Conservation (phyloP, 2,797 vertebrate genomes). For the Lutjanus argentimaculatus region DNA sequence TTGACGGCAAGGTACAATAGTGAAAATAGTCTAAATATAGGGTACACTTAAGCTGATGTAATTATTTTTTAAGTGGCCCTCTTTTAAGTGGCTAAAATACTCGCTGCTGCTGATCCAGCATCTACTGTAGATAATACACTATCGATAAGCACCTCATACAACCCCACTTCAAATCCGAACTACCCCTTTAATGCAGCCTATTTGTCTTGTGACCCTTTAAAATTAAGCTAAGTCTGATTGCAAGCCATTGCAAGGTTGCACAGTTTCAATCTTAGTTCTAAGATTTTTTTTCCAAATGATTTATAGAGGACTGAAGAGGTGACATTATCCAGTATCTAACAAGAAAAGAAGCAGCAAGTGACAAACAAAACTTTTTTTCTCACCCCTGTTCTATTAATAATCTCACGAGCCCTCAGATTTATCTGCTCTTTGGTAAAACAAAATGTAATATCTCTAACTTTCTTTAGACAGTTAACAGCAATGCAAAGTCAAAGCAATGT, state of each 20-base stretch:
- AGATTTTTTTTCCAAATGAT: not conserved
- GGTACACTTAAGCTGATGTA: too few species aligned
- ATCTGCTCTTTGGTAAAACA: too few species aligned
- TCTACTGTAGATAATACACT: too few species aligned
- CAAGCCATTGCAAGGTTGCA: not conserved
- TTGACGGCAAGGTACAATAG: too few species aligned
- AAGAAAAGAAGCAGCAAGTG: not conserved
- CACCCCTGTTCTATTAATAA: not conserved
- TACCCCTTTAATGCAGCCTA: not conserved
- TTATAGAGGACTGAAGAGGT: not conserved
- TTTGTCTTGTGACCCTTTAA: not conserved
- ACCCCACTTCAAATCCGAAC: too few species aligned
- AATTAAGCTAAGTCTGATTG: not conserved
- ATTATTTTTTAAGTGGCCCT: too few species aligned
- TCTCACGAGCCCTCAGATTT: not conserved
- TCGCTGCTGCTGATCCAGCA: too few species aligned
- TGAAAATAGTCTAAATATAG: too few species aligned
- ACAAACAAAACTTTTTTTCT: not conserved
- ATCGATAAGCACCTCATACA: too few species aligned
- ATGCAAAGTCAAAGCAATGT: not conserved
- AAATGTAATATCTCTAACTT: too few species aligned
- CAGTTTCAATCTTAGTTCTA: not conserved
- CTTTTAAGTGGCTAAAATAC: too few species aligned
- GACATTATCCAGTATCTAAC: not conserved
- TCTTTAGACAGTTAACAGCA: constrained; percentile 2